phyloP scores from a whole-genome alignment of 1,140 invertebrate species.

The Drosophila ironensis region DNA sequence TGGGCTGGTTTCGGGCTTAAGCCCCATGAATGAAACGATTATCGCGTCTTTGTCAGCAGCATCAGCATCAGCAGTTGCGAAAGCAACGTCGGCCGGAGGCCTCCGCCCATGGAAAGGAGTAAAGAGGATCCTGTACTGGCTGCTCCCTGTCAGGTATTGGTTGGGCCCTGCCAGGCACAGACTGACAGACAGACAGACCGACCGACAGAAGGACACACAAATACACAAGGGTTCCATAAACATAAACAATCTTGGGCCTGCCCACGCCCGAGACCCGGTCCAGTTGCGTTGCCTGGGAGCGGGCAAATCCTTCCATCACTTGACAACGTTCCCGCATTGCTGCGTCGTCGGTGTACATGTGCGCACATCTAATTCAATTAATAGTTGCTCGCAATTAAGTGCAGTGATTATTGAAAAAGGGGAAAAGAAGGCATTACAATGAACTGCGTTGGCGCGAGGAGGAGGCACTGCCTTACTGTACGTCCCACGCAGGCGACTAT shows the following conservation, averaged over 20 bases:
- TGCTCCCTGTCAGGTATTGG: neutral
- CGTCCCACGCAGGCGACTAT: no score
- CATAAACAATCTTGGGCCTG: conserved; percentile 25
- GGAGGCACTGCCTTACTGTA: neutral
- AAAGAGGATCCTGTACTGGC: neutral
- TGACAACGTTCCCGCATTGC: conserved; percentile 9
- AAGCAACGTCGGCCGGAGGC: neutral
- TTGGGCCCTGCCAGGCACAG: neutral
- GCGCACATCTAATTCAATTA: conserved; percentile 46
- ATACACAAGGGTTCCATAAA: conserved; percentile 20
- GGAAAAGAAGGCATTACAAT: conserved; percentile 41
- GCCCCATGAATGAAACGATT: conserved; percentile 49
- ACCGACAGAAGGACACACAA: neutral
- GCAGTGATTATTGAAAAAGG: conserved; percentile 54
- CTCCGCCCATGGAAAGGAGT: neutral
- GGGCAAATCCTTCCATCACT: no score
- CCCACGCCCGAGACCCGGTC: conserved; percentile 1
- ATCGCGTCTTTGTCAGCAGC: conserved; percentile 50
- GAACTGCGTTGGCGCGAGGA: neutral
- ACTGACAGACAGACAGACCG: neutral
- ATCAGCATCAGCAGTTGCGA: conserved; percentile 19
- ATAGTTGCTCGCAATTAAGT: conserved; percentile 49
- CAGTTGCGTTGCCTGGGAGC: conserved; percentile 23
- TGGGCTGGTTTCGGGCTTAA: conserved; percentile 44
- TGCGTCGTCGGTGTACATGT: neutral